Percentiles rank a stretch among this genome's conserved stretches.
Conservation (phyloP, 1,140 invertebrate genomes). For the Bombus confusus region DNA sequence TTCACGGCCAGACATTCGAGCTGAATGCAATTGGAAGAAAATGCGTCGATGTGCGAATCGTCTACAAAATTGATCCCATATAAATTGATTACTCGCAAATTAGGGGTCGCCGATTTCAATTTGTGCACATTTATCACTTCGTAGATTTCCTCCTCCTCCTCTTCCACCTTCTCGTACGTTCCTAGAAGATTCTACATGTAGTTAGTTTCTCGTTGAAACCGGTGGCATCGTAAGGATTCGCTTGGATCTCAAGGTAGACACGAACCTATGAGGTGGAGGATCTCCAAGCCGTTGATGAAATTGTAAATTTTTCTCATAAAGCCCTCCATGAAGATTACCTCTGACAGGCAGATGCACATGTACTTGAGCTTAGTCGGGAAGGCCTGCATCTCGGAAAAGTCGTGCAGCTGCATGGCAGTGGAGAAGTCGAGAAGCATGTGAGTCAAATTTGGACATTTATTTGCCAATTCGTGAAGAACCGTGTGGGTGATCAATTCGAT, state of each 20-base stretch:
- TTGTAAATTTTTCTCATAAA: constrained; percentile 99
- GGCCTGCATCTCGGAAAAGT: constrained; percentile 99
- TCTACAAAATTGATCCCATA: constrained; percentile 99
- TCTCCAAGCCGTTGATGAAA: constrained; percentile 99
- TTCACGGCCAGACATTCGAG: constrained; percentile 98
- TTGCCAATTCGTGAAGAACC: constrained; percentile 97
- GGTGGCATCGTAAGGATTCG: background rate
- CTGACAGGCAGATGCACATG: constrained; percentile 98
- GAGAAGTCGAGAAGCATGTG: constrained; percentile 99
- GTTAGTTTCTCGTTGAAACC: background rate
- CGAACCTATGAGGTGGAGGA: constrained; percentile 97
- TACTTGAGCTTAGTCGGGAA: constrained; percentile 99
- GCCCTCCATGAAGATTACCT: constrained; percentile 99
- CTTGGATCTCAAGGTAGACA: constrained; percentile 13
- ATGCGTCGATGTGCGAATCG: constrained; percentile 99
- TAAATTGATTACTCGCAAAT: constrained; percentile 96
- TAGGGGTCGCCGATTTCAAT: constrained; percentile 97
- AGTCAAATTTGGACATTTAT: constrained; percentile 98
- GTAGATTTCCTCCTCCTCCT: constrained; percentile 99
- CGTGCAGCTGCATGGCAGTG: constrained; percentile 99
- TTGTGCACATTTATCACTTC: constrained; percentile 99
- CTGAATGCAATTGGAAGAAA: constrained; percentile 97
- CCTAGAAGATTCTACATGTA: constrained; percentile 84
- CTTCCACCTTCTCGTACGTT: constrained; percentile 99
- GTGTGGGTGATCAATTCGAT: constrained; percentile 99